A percentile compares a stretch with the other conserved stretches of the same genome.
These are phyloP conservation scores for Osmoderma eremita DNA, from an alignment of 2,888 invertebrate genomes.

Conservation along the genomic window DNA sequence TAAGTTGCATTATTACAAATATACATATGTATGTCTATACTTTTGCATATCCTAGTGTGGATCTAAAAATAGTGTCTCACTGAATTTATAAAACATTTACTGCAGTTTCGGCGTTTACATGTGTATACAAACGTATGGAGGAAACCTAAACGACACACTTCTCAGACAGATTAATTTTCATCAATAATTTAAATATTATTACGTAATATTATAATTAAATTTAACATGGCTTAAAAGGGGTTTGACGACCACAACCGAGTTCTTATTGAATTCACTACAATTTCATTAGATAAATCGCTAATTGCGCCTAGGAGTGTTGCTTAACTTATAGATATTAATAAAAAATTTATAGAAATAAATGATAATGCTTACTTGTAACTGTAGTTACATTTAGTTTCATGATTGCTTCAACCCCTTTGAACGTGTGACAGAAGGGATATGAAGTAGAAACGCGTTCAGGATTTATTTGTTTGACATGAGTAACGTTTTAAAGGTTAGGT, in stretches of 20 bases:
- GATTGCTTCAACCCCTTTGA: not conserved
- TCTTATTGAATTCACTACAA: not conserved
- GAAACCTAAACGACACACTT: not conserved
- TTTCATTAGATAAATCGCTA: not conserved
- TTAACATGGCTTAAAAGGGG: too few species aligned
- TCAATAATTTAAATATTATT: constrained; percentile 18
- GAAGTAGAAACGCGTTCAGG: constrained; percentile 6
- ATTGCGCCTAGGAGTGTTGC: not conserved
- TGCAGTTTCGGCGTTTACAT: constrained; percentile 1
- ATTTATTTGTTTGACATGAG: constrained; percentile 7
- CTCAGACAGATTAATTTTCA: not conserved
- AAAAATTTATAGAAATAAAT: not conserved
- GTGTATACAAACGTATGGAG: not conserved
- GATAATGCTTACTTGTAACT: constrained; percentile 27
- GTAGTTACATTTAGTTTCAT: constrained; percentile 34
- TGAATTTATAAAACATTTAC: constrained; percentile 23
- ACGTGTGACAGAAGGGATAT: not conserved
- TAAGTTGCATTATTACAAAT: too few species aligned
- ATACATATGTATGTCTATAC: not conserved
- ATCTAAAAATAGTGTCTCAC: constrained; percentile 23
- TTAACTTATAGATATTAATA: not conserved
- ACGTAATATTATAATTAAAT: constrained; percentile 10
- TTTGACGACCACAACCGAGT: not conserved
- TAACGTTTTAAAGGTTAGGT: constrained; percentile 32
- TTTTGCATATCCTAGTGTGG: constrained; percentile 10